Base-by-base conservation (phyloP, 2,113 vertebrate genomes). In the Malurus cyaneus region DNA sequence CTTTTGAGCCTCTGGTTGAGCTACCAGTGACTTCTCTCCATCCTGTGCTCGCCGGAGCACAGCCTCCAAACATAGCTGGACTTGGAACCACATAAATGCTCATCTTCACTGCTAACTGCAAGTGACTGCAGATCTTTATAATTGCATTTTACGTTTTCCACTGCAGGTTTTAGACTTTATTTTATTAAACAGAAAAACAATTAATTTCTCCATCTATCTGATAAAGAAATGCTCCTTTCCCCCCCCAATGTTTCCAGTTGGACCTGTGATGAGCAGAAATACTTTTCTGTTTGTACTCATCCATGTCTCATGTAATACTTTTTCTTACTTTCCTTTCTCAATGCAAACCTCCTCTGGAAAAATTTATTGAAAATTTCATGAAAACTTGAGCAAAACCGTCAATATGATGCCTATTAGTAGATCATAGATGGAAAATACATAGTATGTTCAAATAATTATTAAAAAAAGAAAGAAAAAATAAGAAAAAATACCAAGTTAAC, bases 21-120 rank as follows among this genome's bases (percentile, higher is more conserved):
- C 34, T 72, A 4, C 12, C 36, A 25, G 12, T 25, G 41, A 31
- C 19, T 41, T 82, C 42, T 17, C 18, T 71, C 24, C 44, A 44
- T 18, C 64, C 29, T 0, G 0, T 28, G 21, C 7, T 0, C 0
- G 21, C 34, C 69, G 31, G 36, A 82, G 32, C 24, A 20, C 57
- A 29, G 17, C 16, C 8, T 82, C 23, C 65, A 50, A 2, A 19
- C 42, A 29, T 5, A 59, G 32, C 83, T 76, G 52, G 29, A 29
- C 32, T 82, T 42, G 52, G 49, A 72, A 52, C 6, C 36, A 60
- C 12, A 18, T 8, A 17, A 85, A 62, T 12, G 31, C 36, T 23
- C 5, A 8, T 41, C 41, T 73, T 44, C 32, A 39, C 23, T 82
- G n/a, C 41, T 60, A 46, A 61, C 29, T 85, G 32, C 71, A 81